phyloP scores from a whole-genome alignment of 2,113 vertebrate species.

The Odontesthes bonariensis region DNA sequence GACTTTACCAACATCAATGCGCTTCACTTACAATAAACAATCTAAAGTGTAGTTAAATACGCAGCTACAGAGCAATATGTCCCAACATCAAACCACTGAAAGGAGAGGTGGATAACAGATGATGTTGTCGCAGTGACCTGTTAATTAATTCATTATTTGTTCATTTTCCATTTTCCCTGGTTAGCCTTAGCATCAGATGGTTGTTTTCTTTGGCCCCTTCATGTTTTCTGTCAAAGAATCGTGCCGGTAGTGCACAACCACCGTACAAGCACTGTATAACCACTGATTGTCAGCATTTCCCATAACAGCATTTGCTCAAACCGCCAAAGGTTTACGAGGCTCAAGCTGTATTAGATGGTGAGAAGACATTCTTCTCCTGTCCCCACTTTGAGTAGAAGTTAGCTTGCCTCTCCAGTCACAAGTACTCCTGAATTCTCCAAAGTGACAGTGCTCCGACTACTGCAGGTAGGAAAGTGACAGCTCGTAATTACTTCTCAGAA shows the following conservation, averaged over 20 bases:
- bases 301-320: too few species aligned
- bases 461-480: too few species aligned
- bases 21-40: conserved; percentile 26
- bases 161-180: too few species aligned
- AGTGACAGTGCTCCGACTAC: neutral
- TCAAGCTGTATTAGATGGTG: neutral
- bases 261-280: too few species aligned
- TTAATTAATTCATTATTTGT: neutral
- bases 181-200: too few species aligned
- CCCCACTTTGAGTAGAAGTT: neutral
- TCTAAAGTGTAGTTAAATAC: conserved; percentile 3
- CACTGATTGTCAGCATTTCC: neutral
- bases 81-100: neutral
- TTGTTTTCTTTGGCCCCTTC: too few species aligned
- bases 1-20: neutral
- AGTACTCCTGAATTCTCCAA: neutral
- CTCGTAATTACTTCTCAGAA: too few species aligned
- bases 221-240: too few species aligned
- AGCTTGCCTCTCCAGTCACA: neutral
- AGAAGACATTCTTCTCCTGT: neutral
- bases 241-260: too few species aligned
- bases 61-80: neutral
- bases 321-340: neutral
- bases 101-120: neutral
- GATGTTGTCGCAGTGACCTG: neutral